Evolutionary conservation across 2,113 vertebrate species (phyloP).

Genomic region (Picathartes gymnocephalus): DNA sequence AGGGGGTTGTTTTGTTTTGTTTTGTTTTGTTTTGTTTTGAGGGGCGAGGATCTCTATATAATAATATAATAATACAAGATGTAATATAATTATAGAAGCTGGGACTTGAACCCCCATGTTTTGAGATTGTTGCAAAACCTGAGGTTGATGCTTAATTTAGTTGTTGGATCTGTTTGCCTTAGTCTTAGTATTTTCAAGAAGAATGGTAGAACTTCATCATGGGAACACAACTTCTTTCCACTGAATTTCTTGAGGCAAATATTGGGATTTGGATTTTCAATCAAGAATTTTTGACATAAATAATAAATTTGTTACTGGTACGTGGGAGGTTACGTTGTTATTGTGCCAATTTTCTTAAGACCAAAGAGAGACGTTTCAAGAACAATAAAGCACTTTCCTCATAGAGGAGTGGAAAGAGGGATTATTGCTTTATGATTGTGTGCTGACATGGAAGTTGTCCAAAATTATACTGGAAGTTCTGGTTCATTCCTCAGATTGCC

Average conservation of each 20-base stretch:
- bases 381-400: background rate
- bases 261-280: background rate
- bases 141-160: background rate
- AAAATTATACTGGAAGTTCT: background rate
- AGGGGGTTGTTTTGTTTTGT: background rate
- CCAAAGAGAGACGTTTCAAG: background rate
- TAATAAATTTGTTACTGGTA: background rate
- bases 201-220: background rate
- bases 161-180: background rate
- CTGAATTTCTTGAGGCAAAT: background rate
- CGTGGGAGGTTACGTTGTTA: background rate
- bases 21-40: background rate
- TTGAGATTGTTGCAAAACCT: background rate
- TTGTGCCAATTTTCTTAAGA: background rate
- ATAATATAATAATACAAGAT: background rate
- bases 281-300: background rate
- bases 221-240: background rate
- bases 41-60: rapidly evolving
- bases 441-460: background rate
- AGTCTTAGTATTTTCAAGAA: background rate
- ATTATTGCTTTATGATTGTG: background rate
- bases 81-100: background rate
- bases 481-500: background rate
- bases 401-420: background rate
- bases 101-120: background rate